Conservation (phyloP, 2,113 vertebrate genomes). For the Meriones unguiculatus region DNA sequence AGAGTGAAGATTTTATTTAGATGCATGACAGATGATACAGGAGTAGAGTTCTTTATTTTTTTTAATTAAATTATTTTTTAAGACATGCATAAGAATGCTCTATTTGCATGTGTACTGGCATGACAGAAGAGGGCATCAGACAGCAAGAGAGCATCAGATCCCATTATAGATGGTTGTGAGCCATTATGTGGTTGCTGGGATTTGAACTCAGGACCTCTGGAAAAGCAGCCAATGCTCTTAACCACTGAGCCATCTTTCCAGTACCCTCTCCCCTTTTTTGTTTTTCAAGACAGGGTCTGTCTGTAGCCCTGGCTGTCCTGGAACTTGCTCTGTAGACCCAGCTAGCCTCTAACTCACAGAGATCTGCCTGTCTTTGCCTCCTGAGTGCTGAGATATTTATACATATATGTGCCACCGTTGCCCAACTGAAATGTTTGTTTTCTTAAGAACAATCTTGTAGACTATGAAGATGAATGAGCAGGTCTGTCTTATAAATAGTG, state of each 20-base stretch:
- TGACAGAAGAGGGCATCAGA: background rate
- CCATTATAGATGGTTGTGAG: background rate
- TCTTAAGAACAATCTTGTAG: background rate
- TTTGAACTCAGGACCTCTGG: background rate
- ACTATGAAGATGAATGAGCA: background rate
- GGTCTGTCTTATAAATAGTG: background rate
- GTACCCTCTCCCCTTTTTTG: background rate
- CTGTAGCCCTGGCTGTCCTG: background rate
- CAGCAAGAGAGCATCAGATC: background rate
- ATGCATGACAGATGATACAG: background rate
- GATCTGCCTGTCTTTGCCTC: background rate
- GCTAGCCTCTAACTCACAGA: background rate
- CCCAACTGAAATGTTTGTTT: background rate
- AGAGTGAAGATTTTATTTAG: constrained; percentile 44
- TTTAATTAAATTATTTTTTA: background rate
- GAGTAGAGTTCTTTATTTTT: background rate
- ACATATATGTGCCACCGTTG: background rate
- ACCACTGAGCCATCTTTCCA: background rate
- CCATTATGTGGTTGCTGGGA: background rate
- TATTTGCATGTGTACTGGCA: background rate
- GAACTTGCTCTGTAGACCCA: background rate
- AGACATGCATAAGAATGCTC: background rate
- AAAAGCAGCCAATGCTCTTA: background rate
- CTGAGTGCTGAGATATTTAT: background rate
- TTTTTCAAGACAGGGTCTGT: background rate